A percentile compares a stretch with the other conserved stretches of the same genome.
phyloP scores from a whole-genome alignment of 2,113 vertebrate genomes.

The Zingel zingel region DNA sequence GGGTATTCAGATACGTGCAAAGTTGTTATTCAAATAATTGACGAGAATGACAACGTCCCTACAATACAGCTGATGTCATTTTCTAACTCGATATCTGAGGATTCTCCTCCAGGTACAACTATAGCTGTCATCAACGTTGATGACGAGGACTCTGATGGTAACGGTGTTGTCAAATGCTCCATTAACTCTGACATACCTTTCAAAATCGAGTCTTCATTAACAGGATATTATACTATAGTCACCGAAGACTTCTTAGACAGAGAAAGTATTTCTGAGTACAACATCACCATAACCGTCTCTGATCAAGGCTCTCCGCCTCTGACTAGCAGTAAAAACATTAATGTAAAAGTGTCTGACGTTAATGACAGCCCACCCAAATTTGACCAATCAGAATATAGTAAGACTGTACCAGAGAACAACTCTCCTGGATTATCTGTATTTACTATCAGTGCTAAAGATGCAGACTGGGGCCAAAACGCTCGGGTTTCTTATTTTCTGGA shows the following conservation, averaged over 20 bases:
- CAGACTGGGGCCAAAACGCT: conserved; percentile 81
- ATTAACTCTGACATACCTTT: conserved; percentile 77
- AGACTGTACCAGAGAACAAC: conserved; percentile 83
- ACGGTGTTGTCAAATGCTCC: conserved; percentile 75
- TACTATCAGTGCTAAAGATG: conserved; percentile 68
- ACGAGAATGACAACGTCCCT: conserved; percentile 82
- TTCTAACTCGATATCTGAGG: conserved; percentile 73
- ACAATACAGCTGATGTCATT: conserved; percentile 80
- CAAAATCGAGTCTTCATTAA: conserved; percentile 78
- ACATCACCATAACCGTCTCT: conserved; percentile 73
- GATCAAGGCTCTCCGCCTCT: conserved; percentile 74
- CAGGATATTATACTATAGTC: conserved; percentile 76
- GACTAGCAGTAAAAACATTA: conserved; percentile 67
- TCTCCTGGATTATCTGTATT: conserved; percentile 75
- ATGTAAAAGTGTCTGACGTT: conserved; percentile 80
- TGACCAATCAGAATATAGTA: conserved; percentile 69
- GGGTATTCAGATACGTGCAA: conserved; percentile 70
- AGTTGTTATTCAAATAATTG: conserved; percentile 75
- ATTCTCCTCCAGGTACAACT: conserved; percentile 76
- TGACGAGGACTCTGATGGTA: conserved; percentile 79
- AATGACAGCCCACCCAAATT: conserved; percentile 85
- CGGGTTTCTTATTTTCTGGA: conserved; percentile 78
- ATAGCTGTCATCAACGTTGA: conserved; percentile 79
- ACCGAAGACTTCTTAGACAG: conserved; percentile 74
- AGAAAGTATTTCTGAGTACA: conserved; percentile 76